These are phyloP conservation scores for Hucho hucho DNA, from an alignment of 2,113 vertebrate genomes.

Conservation along the genomic window DNA sequence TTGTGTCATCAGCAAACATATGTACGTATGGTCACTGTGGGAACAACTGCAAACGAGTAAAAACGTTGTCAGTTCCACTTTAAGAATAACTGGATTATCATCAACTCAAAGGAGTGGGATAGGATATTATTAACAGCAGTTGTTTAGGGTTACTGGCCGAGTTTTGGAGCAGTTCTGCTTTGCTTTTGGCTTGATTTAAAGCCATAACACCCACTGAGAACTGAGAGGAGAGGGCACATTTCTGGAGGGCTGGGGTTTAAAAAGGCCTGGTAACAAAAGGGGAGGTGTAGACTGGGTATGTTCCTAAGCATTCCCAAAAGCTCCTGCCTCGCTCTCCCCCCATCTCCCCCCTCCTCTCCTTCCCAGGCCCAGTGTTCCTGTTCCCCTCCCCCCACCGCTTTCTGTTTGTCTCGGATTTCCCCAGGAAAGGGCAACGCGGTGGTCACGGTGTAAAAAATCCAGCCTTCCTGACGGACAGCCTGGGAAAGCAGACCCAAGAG, in stretches of 20 bases:
- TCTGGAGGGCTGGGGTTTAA: slow-evolving; percentile 31
- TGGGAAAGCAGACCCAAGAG: slow-evolving; percentile 67
- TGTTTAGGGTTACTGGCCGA: slow-evolving; percentile 44
- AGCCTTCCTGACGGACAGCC: slow-evolving; percentile 73
- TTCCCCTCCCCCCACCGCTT: slow-evolving; percentile 55
- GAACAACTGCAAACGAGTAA: no score
- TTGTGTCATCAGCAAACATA: no score
- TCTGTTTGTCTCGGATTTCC: slow-evolving; percentile 79
- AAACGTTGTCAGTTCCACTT: no score
- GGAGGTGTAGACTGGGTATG: slow-evolving; percentile 38
- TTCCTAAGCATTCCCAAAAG: slow-evolving; percentile 44
- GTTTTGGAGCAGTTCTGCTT: slow-evolving; percentile 47
- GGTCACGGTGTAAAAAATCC: slow-evolving; percentile 76
- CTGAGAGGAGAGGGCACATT: slow-evolving; percentile 33
- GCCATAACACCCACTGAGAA: slow-evolving; percentile 48
- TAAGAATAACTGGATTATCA: neutral
- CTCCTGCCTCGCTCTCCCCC: slow-evolving; percentile 44
- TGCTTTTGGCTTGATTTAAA: slow-evolving; percentile 64
- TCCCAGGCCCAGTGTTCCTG: slow-evolving; percentile 63
- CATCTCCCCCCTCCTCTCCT: slow-evolving; percentile 39
- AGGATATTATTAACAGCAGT: slow-evolving; percentile 47
- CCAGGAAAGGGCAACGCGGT: slow-evolving; percentile 74
- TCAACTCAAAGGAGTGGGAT: slow-evolving; percentile 13
- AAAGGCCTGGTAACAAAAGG: slow-evolving; percentile 44
- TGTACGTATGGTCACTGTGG: no score